Evolutionary conservation across 2,888 invertebrate species (phyloP).

Genomic region (Morpho deidamia): DNA sequence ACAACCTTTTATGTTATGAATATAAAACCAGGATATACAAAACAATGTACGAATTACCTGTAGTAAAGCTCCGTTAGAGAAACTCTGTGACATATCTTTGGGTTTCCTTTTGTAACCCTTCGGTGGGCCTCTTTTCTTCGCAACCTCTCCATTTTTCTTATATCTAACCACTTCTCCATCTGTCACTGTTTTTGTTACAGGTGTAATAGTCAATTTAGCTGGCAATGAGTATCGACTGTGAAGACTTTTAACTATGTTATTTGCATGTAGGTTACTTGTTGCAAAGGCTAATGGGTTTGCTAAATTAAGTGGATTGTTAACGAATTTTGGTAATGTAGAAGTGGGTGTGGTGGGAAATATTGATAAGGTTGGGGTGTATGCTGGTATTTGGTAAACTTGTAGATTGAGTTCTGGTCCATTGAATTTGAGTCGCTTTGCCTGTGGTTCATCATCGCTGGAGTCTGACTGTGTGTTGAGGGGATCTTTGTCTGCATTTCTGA

Average conservation of each 20-base stretch:
- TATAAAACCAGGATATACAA: no score
- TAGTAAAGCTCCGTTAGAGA: conserved; percentile 43
- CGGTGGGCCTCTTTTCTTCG: conserved; percentile 65
- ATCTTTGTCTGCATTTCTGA: conserved; percentile 42
- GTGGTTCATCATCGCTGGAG: conserved; percentile 61
- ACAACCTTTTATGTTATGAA: background rate
- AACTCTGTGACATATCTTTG: conserved; percentile 54
- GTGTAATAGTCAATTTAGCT: conserved; percentile 58
- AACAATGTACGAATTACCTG: conserved; percentile 37
- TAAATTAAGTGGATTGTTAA: conserved; percentile 63
- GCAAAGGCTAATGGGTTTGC: conserved; percentile 59
- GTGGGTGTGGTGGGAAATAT: conserved; percentile 50
- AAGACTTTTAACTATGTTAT: conserved; percentile 52
- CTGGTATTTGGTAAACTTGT: conserved; percentile 67
- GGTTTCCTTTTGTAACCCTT: conserved; percentile 71
- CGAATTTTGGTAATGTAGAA: conserved; percentile 54
- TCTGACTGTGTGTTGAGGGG: conserved; percentile 45
- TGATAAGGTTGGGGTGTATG: conserved; percentile 53
- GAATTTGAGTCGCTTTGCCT: conserved; percentile 52
- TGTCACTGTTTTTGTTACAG: conserved; percentile 40
- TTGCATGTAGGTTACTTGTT: conserved; percentile 40
- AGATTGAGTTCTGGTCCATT: conserved; percentile 52
- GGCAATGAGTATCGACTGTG: conserved; percentile 58
- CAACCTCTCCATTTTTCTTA: conserved; percentile 69
- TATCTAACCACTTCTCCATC: conserved; percentile 56